Base-by-base conservation (phyloP, 2,113 vertebrate genomes). In the Otolemur garnettii region DNA sequence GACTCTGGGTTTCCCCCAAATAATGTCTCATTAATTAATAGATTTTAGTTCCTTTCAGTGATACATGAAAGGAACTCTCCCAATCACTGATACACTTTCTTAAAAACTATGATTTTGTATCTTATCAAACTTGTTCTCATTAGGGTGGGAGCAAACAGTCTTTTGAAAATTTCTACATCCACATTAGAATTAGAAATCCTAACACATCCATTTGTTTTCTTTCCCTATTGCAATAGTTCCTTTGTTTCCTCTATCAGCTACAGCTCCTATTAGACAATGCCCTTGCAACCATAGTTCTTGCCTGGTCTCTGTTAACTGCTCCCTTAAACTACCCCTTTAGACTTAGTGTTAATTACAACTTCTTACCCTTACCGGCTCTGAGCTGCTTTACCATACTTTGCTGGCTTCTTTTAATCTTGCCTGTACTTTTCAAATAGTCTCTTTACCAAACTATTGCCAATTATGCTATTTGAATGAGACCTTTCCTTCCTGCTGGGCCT, bases 151-250 rank as follows among this genome's bases (percentile, higher is more conserved):
- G 3, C 26, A 82, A 84, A 59, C 38, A 7, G 7, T 66, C 69
- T 72, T 94, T 78, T 60, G 57, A 62, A 90, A 93, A 93, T 59
- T 62, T 82, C 53, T 92, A 24, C 17, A 86, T 80, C 18, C 38
- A 55, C 87, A 72, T 74, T 28, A 79, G 50, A 90, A 50, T 50
- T 50, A 91, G 69, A 78, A 83, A 91, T 60, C 7, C 10, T 42
- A 74, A 17, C 18, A 64, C 38, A 14, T 38, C 69, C 50, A 45
- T 60, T 84, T 83, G 26, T 71, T 94, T 93, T 53, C 8, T 42
- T 74, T 60, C 14, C 13, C 62, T 60, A 17, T 80, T 50, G 18
- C 35, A 77, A 57, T 69, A 24, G 9, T 88, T 81, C 33, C n/a
- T 85, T 28, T 10, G 69, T 87, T 90, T 96, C 66, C n/a, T 77